Percentiles rank a stretch among this genome's conserved stretches.
These are phyloP conservation scores for Metallyticus violacea DNA, from an alignment of 2,888 invertebrate genomes.

Conservation along the genomic window DNA sequence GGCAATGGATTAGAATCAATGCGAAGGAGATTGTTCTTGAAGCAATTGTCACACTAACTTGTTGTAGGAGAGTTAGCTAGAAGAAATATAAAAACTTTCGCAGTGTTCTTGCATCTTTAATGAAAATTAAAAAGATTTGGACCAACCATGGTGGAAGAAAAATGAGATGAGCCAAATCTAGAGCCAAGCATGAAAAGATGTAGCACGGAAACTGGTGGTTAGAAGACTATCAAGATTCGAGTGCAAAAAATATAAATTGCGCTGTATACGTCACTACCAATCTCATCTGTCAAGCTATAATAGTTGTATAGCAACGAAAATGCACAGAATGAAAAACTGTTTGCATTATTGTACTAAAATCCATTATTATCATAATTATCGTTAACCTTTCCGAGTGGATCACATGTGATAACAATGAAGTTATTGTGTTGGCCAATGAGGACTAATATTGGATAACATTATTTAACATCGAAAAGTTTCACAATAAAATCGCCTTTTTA, in stretches of 20 bases:
- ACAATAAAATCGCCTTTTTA: too few species aligned
- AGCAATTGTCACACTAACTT: constrained; percentile 31
- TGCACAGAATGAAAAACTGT: too few species aligned
- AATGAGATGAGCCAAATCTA: not conserved
- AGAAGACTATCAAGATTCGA: constrained; percentile 29
- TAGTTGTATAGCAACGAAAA: too few species aligned
- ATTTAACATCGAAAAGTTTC: too few species aligned
- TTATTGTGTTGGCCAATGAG: too few species aligned
- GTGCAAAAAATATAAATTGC: constrained; percentile 13
- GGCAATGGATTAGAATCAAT: not conserved
- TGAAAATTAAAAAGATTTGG: constrained; percentile 22
- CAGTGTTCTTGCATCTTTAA: constrained; percentile 21
- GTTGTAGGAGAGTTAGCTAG: constrained; percentile 29
- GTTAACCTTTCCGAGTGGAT: too few species aligned
- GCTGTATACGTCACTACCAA: constrained; percentile 26
- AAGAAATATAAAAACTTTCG: too few species aligned
- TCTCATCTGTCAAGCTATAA: not conserved
- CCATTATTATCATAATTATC: too few species aligned
- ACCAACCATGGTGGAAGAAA: not conserved
- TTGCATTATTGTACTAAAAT: too few species aligned
- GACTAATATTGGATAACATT: too few species aligned
- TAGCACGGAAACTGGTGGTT: constrained; percentile 26
- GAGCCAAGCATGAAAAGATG: not conserved
- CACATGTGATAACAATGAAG: too few species aligned
- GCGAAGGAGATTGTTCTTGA: constrained; percentile 24